Evolutionary conservation across 2,113 vertebrate genomes (phyloP).

Genomic region (Hemicordylus capensis): DNA sequence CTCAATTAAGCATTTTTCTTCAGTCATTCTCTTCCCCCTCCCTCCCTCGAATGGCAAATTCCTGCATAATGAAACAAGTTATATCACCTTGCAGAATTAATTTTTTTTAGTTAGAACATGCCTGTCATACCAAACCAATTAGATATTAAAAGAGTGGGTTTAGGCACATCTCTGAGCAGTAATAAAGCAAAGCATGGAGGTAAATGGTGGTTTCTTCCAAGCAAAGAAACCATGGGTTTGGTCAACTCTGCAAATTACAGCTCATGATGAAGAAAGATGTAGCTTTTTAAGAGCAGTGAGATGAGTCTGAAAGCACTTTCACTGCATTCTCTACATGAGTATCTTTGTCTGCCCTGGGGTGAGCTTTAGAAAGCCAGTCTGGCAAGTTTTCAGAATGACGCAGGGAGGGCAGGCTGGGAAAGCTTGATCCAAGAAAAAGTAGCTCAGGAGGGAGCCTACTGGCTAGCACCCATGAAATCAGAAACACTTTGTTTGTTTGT

Average conservation of each 20-base stretch:
- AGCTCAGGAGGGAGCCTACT: not conserved
- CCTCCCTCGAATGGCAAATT: slow-evolving; percentile 68
- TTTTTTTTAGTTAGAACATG: slow-evolving; percentile 71
- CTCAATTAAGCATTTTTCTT: slow-evolving; percentile 67
- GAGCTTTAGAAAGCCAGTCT: not conserved
- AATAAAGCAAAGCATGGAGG: slow-evolving; percentile 37
- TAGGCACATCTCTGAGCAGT: slow-evolving; percentile 39
- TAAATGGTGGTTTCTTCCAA: not conserved
- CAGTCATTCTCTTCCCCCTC: slow-evolving; percentile 41
- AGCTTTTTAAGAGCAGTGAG: not conserved
- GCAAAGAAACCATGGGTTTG: slow-evolving; percentile 46
- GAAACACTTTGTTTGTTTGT: too few relatives aligned
- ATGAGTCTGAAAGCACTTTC: not conserved
- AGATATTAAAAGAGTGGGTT: slow-evolving; percentile 68
- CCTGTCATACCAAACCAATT: slow-evolving; percentile 77
- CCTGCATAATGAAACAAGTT: slow-evolving; percentile 75
- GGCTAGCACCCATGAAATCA: not conserved
- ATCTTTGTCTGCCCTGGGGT: slow-evolving; percentile 10
- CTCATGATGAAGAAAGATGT: not conserved
- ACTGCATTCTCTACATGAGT: slow-evolving; percentile 27
- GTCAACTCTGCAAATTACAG: not conserved
- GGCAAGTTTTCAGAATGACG: not conserved
- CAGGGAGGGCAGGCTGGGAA: too few relatives aligned
- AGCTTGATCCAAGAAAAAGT: not conserved
- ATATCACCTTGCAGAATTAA: slow-evolving; percentile 68